These are phyloP conservation scores for Hemicentrotus pulcherrimus DNA, from an alignment of 35 echinoderm and acorn worm species.

Conservation along the genomic window DNA sequence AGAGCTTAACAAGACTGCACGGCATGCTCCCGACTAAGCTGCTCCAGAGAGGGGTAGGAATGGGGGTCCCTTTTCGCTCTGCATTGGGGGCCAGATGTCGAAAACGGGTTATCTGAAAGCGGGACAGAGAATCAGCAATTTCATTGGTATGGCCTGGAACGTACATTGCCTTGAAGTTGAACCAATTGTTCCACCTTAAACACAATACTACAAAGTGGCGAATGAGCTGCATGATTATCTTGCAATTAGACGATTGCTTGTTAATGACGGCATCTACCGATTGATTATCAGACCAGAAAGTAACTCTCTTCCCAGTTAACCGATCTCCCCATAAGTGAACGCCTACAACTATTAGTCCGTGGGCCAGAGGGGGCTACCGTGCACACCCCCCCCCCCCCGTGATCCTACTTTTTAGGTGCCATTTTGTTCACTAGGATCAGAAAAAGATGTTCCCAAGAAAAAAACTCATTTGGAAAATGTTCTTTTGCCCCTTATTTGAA, in stretches of 20 bases:
- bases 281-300: conserved; percentile 47
- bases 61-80: neutral
- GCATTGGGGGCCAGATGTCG: neutral
- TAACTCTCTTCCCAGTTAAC: neutral
- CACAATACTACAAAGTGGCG: conserved; percentile 32
- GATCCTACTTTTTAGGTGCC: no score
- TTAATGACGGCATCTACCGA: conserved; percentile 48
- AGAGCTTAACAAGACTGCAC: no score
- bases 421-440: no score
- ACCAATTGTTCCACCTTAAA: conserved; percentile 27
- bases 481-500: no score
- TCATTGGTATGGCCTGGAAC: neutral
- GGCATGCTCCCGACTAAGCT: neutral
- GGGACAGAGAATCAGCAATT: neutral
- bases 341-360: neutral
- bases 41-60: neutral
- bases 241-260: conserved; percentile 15
- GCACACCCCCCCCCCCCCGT: no score
- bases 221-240: conserved; percentile 29
- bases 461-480: no score
- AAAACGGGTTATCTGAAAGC: neutral
- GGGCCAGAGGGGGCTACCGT: no score
- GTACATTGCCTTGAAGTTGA: neutral
- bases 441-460: no score
- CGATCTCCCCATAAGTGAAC: conserved; percentile 5